Conservation (phyloP, 2,888 invertebrate genomes). For the Melikaiella ostensackeni region DNA sequence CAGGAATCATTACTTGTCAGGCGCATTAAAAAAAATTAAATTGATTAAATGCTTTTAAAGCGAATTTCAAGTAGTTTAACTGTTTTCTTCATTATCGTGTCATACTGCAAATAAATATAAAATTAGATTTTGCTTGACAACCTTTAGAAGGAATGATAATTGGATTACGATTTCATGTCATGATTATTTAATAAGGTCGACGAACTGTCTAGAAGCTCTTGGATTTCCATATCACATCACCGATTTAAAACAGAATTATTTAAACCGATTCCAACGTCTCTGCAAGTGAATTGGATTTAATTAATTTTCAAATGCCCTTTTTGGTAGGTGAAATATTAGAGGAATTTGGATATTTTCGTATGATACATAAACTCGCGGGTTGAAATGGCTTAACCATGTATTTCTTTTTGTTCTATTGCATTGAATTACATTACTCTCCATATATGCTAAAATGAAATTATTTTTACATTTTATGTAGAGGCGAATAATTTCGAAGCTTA, state of each 20-base stretch:
- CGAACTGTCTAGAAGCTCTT: conserved; percentile 16
- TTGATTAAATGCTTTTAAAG: too few relatives aligned
- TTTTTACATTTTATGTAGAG: too few relatives aligned
- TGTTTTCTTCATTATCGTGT: not conserved
- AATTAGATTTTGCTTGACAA: conserved; percentile 5
- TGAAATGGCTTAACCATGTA: too few relatives aligned
- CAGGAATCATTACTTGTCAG: too few relatives aligned
- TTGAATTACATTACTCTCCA: too few relatives aligned
- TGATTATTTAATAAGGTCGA: conserved; percentile 34
- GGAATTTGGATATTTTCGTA: too few relatives aligned
- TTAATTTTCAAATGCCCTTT: not conserved
- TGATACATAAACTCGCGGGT: too few relatives aligned
- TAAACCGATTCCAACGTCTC: not conserved
- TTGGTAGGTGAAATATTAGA: not conserved
- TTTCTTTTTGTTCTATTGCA: too few relatives aligned
- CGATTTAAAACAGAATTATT: conserved; percentile 22
- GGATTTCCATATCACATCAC: not conserved
- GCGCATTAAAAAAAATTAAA: too few relatives aligned
- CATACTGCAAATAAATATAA: conserved; percentile 6
- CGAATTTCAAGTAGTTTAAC: not conserved
- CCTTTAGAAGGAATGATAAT: conserved; percentile 3
- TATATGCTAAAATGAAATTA: too few relatives aligned
- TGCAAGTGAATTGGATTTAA: not conserved
- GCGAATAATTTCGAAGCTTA: not conserved
- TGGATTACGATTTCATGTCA: conserved; percentile 13